Conservation (phyloP, 2,797 vertebrate species). For the Labeo calbasu region DNA sequence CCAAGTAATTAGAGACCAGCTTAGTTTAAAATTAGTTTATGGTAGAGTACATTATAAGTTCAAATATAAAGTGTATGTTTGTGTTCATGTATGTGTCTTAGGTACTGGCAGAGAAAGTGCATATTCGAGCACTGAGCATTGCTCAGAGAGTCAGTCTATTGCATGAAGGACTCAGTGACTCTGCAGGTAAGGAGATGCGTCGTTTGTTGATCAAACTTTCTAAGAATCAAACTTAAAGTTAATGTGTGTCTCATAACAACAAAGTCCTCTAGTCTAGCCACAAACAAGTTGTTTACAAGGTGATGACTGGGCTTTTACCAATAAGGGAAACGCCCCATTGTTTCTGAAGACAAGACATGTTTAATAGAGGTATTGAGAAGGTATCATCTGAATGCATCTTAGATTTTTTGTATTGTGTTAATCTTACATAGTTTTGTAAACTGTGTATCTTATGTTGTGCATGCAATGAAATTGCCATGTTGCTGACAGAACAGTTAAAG, state of each 20-base stretch:
- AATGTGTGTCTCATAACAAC: neutral
- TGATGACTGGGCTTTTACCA: neutral
- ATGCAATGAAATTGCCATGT: neutral
- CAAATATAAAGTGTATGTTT: neutral
- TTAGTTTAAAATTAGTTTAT: no score
- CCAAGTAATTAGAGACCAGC: no score
- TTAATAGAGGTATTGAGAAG: neutral
- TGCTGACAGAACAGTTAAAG: neutral
- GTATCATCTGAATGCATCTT: neutral
- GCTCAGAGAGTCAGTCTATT: conserved; percentile 93
- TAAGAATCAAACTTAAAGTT: neutral
- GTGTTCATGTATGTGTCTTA: conserved; percentile 63
- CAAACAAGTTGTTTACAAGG: no score
- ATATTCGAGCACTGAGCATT: conserved; percentile 90
- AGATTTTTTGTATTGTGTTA: neutral
- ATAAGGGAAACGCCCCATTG: neutral
- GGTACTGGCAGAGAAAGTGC: conserved; percentile 95
- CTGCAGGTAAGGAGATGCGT: conserved; percentile 81
- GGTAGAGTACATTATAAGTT: neutral
- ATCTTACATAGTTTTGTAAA: neutral
- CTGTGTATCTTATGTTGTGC: neutral
- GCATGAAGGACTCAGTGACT: conserved; percentile 90
- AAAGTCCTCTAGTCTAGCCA: neutral
- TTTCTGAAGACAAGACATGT: neutral
- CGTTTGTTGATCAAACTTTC: neutral